Evolutionary conservation across 30 jellyfish, hydroid and myxozoan genomes (phyloP), one percentile per base, ranked within the genome.

Genomic region (Hydractinia echinata): DNA sequence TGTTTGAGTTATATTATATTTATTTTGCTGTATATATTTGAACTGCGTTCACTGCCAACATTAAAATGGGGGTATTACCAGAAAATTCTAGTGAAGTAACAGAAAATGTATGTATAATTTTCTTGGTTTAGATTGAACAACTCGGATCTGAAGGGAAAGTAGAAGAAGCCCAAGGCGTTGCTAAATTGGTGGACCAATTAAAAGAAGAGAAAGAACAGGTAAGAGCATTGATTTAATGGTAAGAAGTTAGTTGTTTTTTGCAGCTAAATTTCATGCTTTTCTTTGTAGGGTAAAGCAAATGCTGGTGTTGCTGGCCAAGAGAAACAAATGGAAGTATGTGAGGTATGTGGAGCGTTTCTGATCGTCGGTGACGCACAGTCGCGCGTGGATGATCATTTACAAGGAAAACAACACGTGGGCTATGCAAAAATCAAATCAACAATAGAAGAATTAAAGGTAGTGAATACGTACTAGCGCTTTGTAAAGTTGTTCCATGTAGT

Each of bases 291-390:
- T 64, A 64, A 64, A 13, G 74, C 74, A 51, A 64, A 64, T 64
- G 74, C 74, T 64, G 74, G 74, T 64, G 48, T 87, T 76, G 87
- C 95, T 44, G 88, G 96, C 8, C 98, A 92, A 87, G 98, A 92
- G 74, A 92, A 92, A 73, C 96, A 94, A 76, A 94, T 94, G 99
- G 99, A 94, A 55, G 99, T 94, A 15, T 94, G 99, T 54, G 96
- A 88, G 81, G 96, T 90, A 8, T 94, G 99, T 84, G 99, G 99
- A 6, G 97, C 99, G 5, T 89, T 94, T 77, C 66, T 89, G 30
- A 89, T 94, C 61, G 99, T 94, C 66, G 97, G 97, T 8, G 99
- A 94, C 79, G 96, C 97, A 49, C 99, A 88, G 64, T 88, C 96
- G 16, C 91, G 99, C 51, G 96, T 94, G 53, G 99, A 94, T 61